Evolutionary conservation across 64 coral and sea anemone genomes (phyloP).

Genomic region (Dendronephthya gigantea): DNA sequence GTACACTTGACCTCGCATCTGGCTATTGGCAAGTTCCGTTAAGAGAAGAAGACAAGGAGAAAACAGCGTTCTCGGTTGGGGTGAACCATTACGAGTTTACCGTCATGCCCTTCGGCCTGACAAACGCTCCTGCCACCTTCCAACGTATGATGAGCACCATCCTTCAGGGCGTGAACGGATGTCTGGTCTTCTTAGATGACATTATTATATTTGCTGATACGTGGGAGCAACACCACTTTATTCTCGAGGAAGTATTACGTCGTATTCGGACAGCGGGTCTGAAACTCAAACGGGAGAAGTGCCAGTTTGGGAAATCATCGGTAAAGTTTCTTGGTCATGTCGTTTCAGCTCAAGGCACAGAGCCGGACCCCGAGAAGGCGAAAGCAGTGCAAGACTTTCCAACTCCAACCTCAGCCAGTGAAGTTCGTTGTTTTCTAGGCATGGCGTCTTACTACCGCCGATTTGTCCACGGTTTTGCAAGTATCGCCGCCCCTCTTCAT

Average conservation of each 20-base stretch:
- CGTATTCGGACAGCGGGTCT: not conserved
- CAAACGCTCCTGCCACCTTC: not conserved
- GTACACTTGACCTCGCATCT: not conserved
- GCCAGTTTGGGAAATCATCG: not conserved
- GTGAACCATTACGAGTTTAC: not conserved
- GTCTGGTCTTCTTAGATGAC: not conserved
- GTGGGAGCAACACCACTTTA: not conserved
- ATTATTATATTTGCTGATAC: not conserved
- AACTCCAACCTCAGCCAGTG: not conserved
- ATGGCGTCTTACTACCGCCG: conserved; percentile 12
- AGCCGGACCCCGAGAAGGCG: not conserved
- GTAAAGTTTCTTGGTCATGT: not conserved
- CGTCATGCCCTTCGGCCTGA: not conserved
- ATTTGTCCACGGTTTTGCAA: conserved; percentile 3
- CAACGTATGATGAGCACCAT: not conserved
- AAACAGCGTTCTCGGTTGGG: not conserved
- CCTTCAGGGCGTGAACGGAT: not conserved
- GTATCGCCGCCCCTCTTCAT: not conserved
- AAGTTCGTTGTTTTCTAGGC: conserved; percentile 2
- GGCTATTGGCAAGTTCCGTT: not conserved
- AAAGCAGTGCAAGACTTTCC: not conserved
- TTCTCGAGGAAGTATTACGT: not conserved
- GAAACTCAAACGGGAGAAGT: not conserved
- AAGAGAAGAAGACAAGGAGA: not conserved
- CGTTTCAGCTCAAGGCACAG: not conserved